Conservation (phyloP, 2,113 vertebrate genomes). For the Pseudopipra pipra region DNA sequence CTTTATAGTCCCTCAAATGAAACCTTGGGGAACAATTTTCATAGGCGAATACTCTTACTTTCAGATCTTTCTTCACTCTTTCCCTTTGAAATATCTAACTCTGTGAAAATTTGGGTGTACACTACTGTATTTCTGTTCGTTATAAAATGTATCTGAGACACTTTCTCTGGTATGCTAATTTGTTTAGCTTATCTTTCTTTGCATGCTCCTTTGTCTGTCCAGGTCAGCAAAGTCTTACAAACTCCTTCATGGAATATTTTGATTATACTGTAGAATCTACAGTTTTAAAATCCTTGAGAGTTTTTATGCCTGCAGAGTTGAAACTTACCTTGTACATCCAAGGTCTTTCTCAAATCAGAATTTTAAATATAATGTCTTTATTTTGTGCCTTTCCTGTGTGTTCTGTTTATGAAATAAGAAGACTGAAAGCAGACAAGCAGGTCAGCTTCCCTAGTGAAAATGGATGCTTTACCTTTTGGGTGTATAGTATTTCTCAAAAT, state of each 20-base stretch:
- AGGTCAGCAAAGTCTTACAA: background rate
- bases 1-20: background rate
- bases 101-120: background rate
- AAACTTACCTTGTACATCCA: background rate
- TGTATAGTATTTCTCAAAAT: background rate
- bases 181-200: background rate
- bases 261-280: background rate
- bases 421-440: background rate
- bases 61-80: background rate
- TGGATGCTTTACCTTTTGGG: background rate
- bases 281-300: background rate
- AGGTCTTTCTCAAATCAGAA: background rate
- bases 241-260: background rate
- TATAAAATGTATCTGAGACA: background rate
- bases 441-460: background rate
- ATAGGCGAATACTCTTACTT: background rate
- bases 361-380: background rate
- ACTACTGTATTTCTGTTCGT: background rate
- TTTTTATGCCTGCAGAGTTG: background rate
- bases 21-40: background rate
- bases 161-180: background rate
- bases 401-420: background rate
- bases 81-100: background rate
- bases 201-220: background rate
- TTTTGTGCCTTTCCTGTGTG: accelerated